Percentiles rank a stretch among this genome's conserved stretches.
These are phyloP conservation scores for Musca domestica DNA, from an alignment of 1,140 invertebrate genomes.

Conservation along the genomic window DNA sequence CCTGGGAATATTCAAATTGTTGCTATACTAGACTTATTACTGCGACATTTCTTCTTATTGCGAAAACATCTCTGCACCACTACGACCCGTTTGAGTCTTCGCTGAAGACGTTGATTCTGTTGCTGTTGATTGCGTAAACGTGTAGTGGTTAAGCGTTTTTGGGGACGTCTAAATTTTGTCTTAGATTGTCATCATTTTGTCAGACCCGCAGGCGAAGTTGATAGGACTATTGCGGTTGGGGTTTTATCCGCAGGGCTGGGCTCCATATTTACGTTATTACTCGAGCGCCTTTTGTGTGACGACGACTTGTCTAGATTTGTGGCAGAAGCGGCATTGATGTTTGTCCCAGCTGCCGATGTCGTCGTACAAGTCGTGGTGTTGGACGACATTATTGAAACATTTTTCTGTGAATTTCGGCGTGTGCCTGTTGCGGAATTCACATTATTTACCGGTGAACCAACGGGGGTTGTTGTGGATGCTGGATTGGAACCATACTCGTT, in stretches of 20 bases:
- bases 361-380: neutral
- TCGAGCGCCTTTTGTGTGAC: neutral
- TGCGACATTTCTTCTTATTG: neutral
- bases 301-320: neutral
- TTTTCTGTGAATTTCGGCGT: conserved; percentile 12
- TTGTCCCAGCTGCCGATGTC: neutral
- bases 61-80: conserved; percentile 6
- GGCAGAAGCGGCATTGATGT: neutral
- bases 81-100: conserved; percentile 13
- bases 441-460: conserved; percentile 1
- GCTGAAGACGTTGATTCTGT: conserved; percentile 5
- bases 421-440: neutral
- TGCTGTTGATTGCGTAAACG: no score
- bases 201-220: neutral
- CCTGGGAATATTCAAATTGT: neutral
- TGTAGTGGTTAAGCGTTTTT: neutral
- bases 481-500: conserved; percentile 28
- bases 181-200: conserved; percentile 14
- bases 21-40: neutral
- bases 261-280: no score
- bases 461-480: neutral
- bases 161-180: neutral
- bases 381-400: neutral
- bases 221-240: neutral
- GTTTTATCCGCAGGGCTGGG: neutral